phyloP scores from a whole-genome alignment of 2,888 invertebrate genomes.

The Xestia ashworthii region DNA sequence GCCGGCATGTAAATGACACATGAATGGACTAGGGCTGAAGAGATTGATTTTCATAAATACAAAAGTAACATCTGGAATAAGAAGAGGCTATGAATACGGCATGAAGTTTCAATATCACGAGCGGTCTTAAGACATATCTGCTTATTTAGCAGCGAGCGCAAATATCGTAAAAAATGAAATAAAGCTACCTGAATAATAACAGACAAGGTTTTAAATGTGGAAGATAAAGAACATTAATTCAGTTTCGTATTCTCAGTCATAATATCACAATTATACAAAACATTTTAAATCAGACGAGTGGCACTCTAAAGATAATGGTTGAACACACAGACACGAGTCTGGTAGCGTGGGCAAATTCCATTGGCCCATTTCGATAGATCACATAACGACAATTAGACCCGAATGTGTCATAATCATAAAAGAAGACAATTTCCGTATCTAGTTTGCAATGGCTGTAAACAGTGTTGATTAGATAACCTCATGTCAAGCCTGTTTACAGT shows the following conservation, averaged over 20 bases:
- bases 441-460: constrained; percentile 71
- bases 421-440: constrained; percentile 77
- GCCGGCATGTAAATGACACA: constrained; percentile 69
- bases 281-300: constrained; percentile 63
- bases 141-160: constrained; percentile 24
- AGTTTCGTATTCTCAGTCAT: constrained; percentile 50
- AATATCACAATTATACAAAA: constrained; percentile 57
- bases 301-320: constrained; percentile 61
- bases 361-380: constrained; percentile 74
- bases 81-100: constrained; percentile 49
- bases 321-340: constrained; percentile 63
- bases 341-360: constrained; percentile 74
- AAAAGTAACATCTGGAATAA: constrained; percentile 61
- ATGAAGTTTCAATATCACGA: constrained; percentile 50
- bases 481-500: constrained; percentile 79
- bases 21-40: constrained; percentile 68
- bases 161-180: constrained; percentile 36
- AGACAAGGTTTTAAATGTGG: constrained; percentile 35
- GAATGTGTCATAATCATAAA: constrained; percentile 62
- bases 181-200: constrained; percentile 33
- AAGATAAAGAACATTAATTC: constrained; percentile 56
- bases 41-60: constrained; percentile 68
- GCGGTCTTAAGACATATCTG: constrained; percentile 33
- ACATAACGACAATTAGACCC: constrained; percentile 67
- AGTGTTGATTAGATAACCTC: constrained; percentile 77